Evolutionary conservation across 2,888 invertebrate species (phyloP).

Genomic region (Epinotia nisella): DNA sequence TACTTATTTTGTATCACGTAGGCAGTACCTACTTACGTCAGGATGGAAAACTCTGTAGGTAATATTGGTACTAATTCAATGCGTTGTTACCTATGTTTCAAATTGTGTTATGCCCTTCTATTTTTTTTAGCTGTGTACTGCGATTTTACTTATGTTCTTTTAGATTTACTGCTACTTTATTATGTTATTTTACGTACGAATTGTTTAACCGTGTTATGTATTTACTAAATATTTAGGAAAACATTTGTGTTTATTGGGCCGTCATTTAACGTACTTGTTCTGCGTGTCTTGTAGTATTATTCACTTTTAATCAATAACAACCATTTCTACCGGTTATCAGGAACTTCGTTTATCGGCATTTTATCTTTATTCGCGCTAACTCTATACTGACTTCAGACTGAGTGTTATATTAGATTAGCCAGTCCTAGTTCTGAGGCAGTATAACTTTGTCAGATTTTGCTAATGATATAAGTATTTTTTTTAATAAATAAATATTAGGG

Average conservation of each 20-base stretch:
- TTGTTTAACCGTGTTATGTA: too few relatives aligned
- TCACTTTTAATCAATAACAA: too few relatives aligned
- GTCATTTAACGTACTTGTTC: too few relatives aligned
- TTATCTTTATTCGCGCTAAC: background rate
- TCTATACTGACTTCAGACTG: background rate
- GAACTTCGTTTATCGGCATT: background rate
- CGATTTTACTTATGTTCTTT: background rate
- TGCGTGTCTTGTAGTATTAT: too few relatives aligned
- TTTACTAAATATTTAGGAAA: too few relatives aligned
- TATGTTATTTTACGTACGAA: background rate
- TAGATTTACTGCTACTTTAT: background rate
- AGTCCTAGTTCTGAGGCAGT: background rate
- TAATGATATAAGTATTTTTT: too few relatives aligned
- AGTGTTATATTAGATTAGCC: background rate
- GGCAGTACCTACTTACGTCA: conserved; percentile 3
- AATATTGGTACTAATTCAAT: background rate
- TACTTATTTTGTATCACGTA: conserved; percentile 31
- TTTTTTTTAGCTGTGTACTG: background rate
- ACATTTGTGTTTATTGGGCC: too few relatives aligned
- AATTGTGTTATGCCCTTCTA: background rate
- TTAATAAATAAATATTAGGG: too few relatives aligned
- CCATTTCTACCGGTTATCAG: background rate
- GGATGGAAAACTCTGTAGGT: conserved; percentile 14
- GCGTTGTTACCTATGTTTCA: conserved; percentile 1
- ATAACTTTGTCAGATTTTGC: too few relatives aligned